Conservation (phyloP, 2,113 vertebrate species). For the Notarius quadriscutis region DNA sequence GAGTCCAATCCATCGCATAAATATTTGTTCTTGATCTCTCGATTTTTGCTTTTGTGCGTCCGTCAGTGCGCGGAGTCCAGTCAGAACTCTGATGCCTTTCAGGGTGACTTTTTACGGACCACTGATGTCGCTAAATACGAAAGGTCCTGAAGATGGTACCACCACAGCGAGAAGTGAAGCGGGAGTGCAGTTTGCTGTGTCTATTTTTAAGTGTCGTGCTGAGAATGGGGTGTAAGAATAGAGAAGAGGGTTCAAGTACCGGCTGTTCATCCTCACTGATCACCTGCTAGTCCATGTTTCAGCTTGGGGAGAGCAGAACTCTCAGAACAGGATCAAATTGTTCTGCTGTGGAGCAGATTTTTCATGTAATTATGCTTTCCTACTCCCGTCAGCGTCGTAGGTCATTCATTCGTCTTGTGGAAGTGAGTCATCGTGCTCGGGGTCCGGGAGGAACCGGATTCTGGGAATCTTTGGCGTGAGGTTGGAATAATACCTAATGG, state of each 20-base stretch:
- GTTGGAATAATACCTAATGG: not conserved
- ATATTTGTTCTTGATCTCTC: no score
- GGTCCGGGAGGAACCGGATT: not conserved
- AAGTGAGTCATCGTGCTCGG: not conserved
- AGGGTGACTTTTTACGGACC: no score
- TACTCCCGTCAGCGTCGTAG: not conserved
- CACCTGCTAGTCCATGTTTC: not conserved
- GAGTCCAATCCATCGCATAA: no score
- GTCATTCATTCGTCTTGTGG: not conserved
- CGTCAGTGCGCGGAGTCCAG: no score
- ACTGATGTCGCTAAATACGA: no score
- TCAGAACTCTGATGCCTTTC: no score
- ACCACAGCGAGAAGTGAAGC: no score
- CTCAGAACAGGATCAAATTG: not conserved
- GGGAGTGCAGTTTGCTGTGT: not conserved
- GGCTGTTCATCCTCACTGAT: not conserved
- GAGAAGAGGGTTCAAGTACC: not conserved
- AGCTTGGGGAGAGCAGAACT: not conserved
- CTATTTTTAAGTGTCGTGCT: not conserved
- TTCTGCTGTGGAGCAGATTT: not conserved
- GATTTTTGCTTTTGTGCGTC: no score
- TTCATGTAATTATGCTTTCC: not conserved
- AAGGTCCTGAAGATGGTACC: no score
- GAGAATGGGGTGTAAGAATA: not conserved
- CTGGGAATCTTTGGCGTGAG: not conserved